Evolutionary conservation across 1,140 invertebrate species (phyloP), one percentile per base, ranked within the genome.

Genomic region (Procambarus clarkii): DNA sequence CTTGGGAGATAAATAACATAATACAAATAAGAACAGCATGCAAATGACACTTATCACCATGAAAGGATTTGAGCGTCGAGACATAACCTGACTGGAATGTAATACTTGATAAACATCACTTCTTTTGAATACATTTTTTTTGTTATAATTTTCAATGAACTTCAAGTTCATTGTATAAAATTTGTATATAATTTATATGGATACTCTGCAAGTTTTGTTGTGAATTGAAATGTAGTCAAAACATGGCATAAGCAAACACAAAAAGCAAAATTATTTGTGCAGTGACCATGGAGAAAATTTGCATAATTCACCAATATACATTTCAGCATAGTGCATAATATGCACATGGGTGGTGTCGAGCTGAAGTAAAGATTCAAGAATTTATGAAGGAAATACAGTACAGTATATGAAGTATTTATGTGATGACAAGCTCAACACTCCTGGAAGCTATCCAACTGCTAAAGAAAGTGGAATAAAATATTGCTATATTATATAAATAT

Each of bases 31-130:
- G 21, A 45, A 80, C 48, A n/a, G 7, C 2, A 24, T 34, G 69
- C 24, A 74, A 74, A 74, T n/a, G 21, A 48, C 34, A 48, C 0
- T n/a, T 54, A 50, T 81, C 48, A 50, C 3, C 24, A 81, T 24
- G 34, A 24, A 81, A 21, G 24, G 79, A 81, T 81, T 54, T 81
- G 79, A 81, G 79, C 48, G 34, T 18, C 9, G 15, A 48, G 48
- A 81, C 79, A 58, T 34, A 81, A 81, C 79, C 79, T 34, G 54
- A 81, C 44, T 81, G 79, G 79, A 81, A 81, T 81, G 79, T 81
- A 81, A 24, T 81, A 34, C 24, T 81, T n/a, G 18, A 15, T 54
- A 18, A 54, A 45, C 15, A 34, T 74, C n/a, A 74, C n/a, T 34
- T 3, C 60, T 64, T 74, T 34, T 74, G n/a, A 74, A 15, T 34